These are phyloP conservation scores for Panurus biarmicus DNA, from an alignment of 2,113 vertebrate species.

Conservation along the genomic window DNA sequence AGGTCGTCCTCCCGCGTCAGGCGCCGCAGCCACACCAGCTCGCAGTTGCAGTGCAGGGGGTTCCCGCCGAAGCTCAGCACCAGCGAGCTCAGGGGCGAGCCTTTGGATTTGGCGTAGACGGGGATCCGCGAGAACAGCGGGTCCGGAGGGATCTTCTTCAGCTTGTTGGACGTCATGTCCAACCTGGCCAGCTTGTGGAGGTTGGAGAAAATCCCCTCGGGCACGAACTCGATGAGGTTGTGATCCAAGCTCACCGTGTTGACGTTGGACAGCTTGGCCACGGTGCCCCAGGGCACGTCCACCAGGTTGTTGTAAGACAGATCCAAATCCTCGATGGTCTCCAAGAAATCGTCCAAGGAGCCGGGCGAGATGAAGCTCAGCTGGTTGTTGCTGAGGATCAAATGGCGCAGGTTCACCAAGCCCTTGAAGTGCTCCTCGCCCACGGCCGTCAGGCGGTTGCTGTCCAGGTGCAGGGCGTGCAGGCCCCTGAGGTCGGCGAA, in stretches of 20 bases:
- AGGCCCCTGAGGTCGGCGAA: constrained; percentile 86
- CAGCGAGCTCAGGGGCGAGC: constrained; percentile 78
- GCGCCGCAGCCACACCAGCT: constrained; percentile 88
- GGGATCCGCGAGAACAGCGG: constrained; percentile 89
- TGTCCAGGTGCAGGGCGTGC: constrained; percentile 87
- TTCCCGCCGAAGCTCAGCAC: constrained; percentile 92
- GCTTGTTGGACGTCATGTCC: constrained; percentile 96
- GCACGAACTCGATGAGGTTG: constrained; percentile 90
- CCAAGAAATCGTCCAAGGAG: constrained; percentile 86
- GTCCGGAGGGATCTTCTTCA: constrained; percentile 93
- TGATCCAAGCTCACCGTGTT: constrained; percentile 92
- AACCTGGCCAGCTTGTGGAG: constrained; percentile 89
- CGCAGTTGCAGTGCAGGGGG: constrained; percentile 92
- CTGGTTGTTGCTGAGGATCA: constrained; percentile 93
- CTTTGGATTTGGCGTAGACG: constrained; percentile 85
- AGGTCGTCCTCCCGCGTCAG: constrained; percentile 89
- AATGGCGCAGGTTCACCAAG: constrained; percentile 83
- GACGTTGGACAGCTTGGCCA: constrained; percentile 85
- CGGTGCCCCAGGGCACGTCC: constrained; percentile 83
- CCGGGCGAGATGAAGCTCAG: constrained; percentile 80
- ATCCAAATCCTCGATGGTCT: constrained; percentile 90
- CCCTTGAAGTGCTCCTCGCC: constrained; percentile 86
- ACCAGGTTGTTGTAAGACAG: constrained; percentile 93
- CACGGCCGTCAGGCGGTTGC: constrained; percentile 84
- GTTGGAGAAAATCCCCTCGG: constrained; percentile 90